Evolutionary conservation across 2,797 vertebrate genomes (phyloP).

Genomic region (Siniperca obscura): DNA sequence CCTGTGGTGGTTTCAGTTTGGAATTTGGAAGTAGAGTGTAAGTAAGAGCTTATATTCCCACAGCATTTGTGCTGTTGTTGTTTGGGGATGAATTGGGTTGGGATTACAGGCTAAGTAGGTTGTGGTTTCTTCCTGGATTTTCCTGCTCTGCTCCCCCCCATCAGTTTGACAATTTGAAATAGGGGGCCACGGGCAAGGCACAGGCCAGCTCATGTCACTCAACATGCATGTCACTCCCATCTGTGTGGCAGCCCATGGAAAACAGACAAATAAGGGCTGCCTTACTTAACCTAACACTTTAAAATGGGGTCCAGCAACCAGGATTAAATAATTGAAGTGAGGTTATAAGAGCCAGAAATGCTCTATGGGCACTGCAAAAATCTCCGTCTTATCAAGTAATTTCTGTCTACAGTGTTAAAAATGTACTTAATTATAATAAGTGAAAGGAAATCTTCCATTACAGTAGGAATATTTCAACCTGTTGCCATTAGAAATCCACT

Average conservation of each 20-base stretch:
- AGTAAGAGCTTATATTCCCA: neutral
- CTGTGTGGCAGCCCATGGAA: neutral
- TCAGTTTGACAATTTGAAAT: neutral
- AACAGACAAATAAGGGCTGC: neutral
- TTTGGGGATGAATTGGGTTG: neutral
- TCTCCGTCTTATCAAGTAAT: neutral
- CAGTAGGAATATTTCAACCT: neutral
- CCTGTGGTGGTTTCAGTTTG: conserved; percentile 3
- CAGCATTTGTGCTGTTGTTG: neutral
- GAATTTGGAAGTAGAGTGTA: neutral
- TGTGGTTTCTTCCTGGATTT: conserved; percentile 3
- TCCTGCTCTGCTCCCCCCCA: neutral
- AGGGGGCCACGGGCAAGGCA: neutral
- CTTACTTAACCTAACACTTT: no score
- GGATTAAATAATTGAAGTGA: neutral
- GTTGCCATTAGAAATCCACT: no score
- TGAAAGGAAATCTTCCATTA: neutral
- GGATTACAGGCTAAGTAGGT: neutral
- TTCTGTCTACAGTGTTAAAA: neutral
- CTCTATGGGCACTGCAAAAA: neutral
- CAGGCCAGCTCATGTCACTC: neutral
- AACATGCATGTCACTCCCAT: neutral
- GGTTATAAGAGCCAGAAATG: neutral
- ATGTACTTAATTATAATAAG: neutral
- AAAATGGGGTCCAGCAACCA: neutral